These are phyloP conservation scores for Eupeodes luniger DNA, from an alignment of 2,888 invertebrate species.

Conservation along the genomic window DNA sequence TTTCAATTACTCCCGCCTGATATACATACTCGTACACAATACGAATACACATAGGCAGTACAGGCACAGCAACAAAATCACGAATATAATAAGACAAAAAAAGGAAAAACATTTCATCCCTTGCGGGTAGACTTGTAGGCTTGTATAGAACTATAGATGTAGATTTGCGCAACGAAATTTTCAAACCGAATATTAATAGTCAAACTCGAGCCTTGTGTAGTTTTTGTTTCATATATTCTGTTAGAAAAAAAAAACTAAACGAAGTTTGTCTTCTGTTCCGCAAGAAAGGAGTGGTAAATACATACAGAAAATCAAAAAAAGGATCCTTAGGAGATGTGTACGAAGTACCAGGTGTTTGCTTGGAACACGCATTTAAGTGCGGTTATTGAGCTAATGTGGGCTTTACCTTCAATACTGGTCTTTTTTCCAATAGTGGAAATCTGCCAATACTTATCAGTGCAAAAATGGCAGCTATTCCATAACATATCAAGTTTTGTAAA, in stretches of 20 bases:
- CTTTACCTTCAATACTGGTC: no score
- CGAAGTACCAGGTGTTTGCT: no score
- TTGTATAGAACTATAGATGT: neutral
- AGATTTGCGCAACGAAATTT: constrained; percentile 37
- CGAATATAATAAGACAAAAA: constrained; percentile 8
- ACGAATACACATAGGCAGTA: no score
- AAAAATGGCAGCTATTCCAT: no score
- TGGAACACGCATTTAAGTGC: no score
- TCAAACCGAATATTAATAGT: constrained; percentile 11
- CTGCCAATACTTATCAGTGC: no score
- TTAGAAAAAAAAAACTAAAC: no score
- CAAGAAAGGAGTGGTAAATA: constrained; percentile 21
- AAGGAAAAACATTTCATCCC: constrained; percentile 22
- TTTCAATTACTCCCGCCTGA: constrained; percentile 70
- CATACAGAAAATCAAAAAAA: no score
- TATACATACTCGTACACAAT: neutral
- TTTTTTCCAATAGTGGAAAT: no score
- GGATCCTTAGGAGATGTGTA: no score
- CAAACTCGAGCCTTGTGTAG: constrained; percentile 6
- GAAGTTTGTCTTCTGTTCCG: neutral
- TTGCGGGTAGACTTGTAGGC: neutral
- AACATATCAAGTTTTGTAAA: no score
- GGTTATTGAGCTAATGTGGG: no score
- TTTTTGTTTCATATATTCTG: neutral
- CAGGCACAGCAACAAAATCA: constrained; percentile 11